phyloP scores from a whole-genome alignment of 2,113 vertebrate species.

The Poecile atricapillus region DNA sequence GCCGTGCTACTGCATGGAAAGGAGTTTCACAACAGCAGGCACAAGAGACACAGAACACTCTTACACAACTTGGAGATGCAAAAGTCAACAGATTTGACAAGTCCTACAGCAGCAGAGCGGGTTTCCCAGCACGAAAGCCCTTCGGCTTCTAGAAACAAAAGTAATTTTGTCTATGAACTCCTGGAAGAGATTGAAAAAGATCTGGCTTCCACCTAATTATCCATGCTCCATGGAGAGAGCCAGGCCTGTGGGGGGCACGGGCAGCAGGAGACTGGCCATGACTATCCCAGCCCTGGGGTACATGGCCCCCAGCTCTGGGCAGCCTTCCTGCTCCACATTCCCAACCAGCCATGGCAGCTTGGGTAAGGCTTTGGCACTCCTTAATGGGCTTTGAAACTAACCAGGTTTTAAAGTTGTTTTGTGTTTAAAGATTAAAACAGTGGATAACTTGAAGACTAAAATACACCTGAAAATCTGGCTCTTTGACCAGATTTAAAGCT shows the following conservation, averaged over 20 bases:
- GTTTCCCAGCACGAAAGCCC: neutral
- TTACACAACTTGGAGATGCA: neutral
- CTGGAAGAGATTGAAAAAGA: neutral
- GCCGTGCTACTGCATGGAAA: rapidly evolving
- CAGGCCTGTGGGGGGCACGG: neutral
- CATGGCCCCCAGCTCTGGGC: rapidly evolving
- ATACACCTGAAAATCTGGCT: neutral
- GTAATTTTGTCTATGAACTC: neutral
- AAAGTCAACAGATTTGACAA: conserved; percentile 3
- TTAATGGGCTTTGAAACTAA: neutral
- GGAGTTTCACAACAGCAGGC: conserved; percentile 9
- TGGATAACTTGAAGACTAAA: neutral
- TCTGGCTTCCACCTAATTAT: neutral
- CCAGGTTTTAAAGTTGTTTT: neutral
- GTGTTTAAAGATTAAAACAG: neutral
- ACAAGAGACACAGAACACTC: neutral
- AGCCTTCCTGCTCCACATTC: neutral
- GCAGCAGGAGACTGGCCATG: neutral
- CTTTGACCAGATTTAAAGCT: neutral
- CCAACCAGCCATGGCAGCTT: neutral
- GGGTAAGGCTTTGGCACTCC: neutral
- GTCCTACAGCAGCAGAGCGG: neutral
- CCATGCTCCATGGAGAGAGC: neutral
- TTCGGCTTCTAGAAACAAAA: neutral
- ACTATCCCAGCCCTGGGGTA: neutral